Percentiles rank a stretch among this genome's conserved stretches.
Evolutionary conservation across 1,140 invertebrate genomes (phyloP).

Genomic region (Pomacea maculata): DNA sequence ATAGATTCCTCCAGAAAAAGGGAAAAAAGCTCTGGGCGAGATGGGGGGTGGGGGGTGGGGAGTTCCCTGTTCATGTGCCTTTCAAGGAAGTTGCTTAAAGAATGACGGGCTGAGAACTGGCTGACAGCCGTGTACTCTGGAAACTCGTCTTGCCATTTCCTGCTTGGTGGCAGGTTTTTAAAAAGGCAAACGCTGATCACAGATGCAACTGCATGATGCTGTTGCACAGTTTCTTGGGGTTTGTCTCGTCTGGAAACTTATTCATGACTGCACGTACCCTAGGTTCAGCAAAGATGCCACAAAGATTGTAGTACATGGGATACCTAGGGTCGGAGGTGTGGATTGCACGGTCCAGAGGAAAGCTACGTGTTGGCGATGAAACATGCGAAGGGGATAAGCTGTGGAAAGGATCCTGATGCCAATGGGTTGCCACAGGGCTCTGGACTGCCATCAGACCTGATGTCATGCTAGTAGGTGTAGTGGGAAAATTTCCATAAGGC

Average conservation of each 20-base stretch:
- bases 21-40: no score
- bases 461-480: neutral
- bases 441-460: neutral
- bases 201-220: slow-evolving; percentile 72
- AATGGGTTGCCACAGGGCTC: neutral
- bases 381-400: neutral
- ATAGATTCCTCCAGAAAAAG: no score
- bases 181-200: neutral
- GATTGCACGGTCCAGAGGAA: slow-evolving; percentile 39
- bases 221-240: slow-evolving; percentile 88
- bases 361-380: neutral
- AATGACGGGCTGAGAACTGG: neutral
- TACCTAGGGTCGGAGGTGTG: slow-evolving; percentile 74
- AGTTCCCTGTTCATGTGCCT: neutral
- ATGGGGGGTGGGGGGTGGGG: neutral
- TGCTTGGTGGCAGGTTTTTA: neutral
- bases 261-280: slow-evolving; percentile 86
- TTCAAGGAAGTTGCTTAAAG: neutral
- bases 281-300: slow-evolving; percentile 87
- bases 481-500: neutral
- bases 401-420: neutral
- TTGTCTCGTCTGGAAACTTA: slow-evolving; percentile 84
- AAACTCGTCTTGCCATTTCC: neutral
- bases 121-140: neutral
- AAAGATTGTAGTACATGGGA: slow-evolving; percentile 83